Base-by-base conservation (phyloP, 2,888 invertebrate genomes). In the Tiphia femorata region DNA sequence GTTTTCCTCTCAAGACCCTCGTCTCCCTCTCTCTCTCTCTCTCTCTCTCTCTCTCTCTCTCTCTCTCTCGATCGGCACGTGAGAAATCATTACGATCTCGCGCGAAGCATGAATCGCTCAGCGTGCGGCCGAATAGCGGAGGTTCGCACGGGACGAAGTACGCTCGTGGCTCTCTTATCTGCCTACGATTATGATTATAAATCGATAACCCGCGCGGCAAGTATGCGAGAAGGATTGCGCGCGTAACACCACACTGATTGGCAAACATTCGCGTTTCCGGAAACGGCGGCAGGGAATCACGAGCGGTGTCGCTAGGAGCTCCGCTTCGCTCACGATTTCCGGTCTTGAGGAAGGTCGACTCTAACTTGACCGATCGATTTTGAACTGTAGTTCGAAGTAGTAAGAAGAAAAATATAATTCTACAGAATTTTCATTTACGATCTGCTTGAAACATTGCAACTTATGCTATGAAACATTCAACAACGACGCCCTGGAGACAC, bases 161-260 rank as follows among this genome's bases (percentile, higher is more conserved):
- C n/a, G n/a, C n/a, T 33, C 33, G 25, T 43, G 16, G 12, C 41
- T 49, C n/a, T n/a, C 63, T 70, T 70, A 67, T 70, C 70, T 58
- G 33, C 19, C 19, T 16, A 20, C 60, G 62, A 65, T 67, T 67
- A 62, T 49, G 64, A 67, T 67, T 70, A 67, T 41, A 43, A 68
- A 67, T 71, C 68, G 71, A 70, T 70, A 70, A 67, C 60, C 56
- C 60, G 49, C 30, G 35, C 41, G 20, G 10, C 23, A 46, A 62
- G 54, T 51, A 48, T 53, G 61, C 57, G 62, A 57, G 40, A 29
- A 42, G 46, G 56, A 29, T 47, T 53, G 48, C 53, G 53, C 19
- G 20, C 35, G 41, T 46, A 30, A 49, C n/a, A n/a, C 20, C 38
- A n/a, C n/a, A n/a, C n/a, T n/a, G n/a, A 19, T 33, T 8, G 12